Evolutionary conservation across 2,797 vertebrate species (phyloP).

Genomic region (Amphiprion clarkii): DNA sequence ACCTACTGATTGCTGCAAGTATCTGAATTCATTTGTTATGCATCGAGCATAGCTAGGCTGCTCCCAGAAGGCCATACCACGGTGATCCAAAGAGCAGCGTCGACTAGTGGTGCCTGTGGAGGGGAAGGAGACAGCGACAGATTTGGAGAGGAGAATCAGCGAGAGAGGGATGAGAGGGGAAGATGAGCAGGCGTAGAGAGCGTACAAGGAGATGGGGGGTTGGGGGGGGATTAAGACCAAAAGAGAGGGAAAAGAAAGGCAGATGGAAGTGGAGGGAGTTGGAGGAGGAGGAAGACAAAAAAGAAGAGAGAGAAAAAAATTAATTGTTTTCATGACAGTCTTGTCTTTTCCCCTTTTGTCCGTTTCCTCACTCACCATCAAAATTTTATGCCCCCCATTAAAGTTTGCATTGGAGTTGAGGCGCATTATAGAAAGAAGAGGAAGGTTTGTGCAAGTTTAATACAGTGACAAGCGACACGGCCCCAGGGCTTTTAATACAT

Average conservation of each 20-base stretch:
- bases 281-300: conserved; percentile 31
- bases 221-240: conserved; percentile 65
- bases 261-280: conserved; percentile 61
- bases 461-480: conserved; percentile 18
- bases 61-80: conserved; percentile 99
- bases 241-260: conserved; percentile 60
- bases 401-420: conserved; percentile 27
- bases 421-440: conserved; percentile 24
- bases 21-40: conserved; percentile 99
- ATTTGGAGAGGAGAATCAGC: conserved; percentile 55
- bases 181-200: conserved; percentile 46
- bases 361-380: conserved; percentile 54
- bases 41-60: conserved; percentile 99
- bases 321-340: conserved; percentile 54
- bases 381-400: conserved; percentile 43
- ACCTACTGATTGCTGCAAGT: conserved; percentile 99
- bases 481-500: conserved; percentile 45
- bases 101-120: conserved; percentile 98
- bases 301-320: conserved; percentile 48
- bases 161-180: conserved; percentile 47
- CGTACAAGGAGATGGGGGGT: conserved; percentile 5
- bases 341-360: conserved; percentile 38
- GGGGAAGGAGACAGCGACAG: conserved; percentile 64
- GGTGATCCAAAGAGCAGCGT: conserved; percentile 99
- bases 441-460: conserved; percentile 28